Base-by-base conservation (phyloP, 2,888 invertebrate species). In the Hirtodrosophila trivittata region DNA sequence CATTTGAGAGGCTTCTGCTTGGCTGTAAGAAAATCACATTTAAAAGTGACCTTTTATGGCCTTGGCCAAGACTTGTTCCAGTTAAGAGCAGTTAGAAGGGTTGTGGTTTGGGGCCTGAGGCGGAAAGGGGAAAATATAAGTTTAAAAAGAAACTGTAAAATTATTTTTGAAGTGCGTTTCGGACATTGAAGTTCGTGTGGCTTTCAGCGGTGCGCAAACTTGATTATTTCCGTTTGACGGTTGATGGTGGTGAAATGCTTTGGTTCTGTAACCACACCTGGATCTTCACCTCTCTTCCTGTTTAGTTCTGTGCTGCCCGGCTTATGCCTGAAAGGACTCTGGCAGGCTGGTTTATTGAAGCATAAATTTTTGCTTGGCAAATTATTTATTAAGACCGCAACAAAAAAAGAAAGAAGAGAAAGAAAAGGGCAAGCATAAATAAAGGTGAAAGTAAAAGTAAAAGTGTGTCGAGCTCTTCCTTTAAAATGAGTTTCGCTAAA, bases 351-450 rank as follows among this genome's bases (percentile, higher is more conserved):
- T 81, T 78, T 71, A 84, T 82, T 85, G 77, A 68, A 75, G 78
- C 85, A 85, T 85, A 77, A 70, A 80, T 83, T 75, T 77, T 64
- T 74, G 77, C 71, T 78, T 54, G 68, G 62, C 70, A 84, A 80
- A 80, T 85, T 80, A 80, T 85, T 80, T 80, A 82, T 80, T 80
- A 84, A 78, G 77, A 81, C 65, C 77, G 66, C 43, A 38, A 47
- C 25, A 12, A 1, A 46, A 25, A 10, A 28, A 39, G 26, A 43
- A 21, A 21, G 18, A 21, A 21, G 18, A 21, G 18, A 21, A 21
- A 21, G 26, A 41, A 64, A 69, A 80, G 52, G 70, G 69, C 2
- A 37, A 10, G 42, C 18, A 14, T 32, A 16, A 41, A 14, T 25
- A 67, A 60, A 70, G 47, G 43, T 66, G 46, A 66, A 66, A 41